Conservation (phyloP, 2,888 invertebrate genomes). For the Caradrina clavipalpis region DNA sequence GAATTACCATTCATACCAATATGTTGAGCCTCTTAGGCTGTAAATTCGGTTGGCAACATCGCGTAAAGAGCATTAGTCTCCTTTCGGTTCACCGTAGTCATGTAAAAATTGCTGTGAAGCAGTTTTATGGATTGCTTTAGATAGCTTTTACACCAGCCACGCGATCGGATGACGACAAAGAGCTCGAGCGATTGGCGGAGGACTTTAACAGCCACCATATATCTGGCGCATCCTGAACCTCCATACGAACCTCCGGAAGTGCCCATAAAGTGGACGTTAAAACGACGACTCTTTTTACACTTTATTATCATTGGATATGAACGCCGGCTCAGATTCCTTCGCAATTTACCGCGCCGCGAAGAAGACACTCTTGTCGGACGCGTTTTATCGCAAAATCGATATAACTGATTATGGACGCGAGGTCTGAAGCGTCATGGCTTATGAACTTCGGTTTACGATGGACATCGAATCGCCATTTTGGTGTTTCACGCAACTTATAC, state of each 20-base stretch:
- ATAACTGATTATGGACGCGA: constrained; percentile 83
- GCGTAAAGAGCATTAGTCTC: constrained; percentile 40
- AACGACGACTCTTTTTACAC: constrained; percentile 90
- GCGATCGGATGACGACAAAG: constrained; percentile 74
- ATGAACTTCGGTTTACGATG: constrained; percentile 85
- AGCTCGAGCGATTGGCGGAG: constrained; percentile 77
- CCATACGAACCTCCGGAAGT: constrained; percentile 84
- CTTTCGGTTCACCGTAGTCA: constrained; percentile 50
- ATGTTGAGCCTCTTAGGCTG: constrained; percentile 37
- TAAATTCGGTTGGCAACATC: constrained; percentile 43
- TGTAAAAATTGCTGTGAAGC: constrained; percentile 62
- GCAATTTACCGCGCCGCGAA: constrained; percentile 83
- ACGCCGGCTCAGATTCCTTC: constrained; percentile 88
- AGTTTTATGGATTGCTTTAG: constrained; percentile 67
- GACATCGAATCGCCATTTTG: constrained; percentile 76
- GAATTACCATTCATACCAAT: constrained; percentile 43
- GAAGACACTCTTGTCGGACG: constrained; percentile 82
- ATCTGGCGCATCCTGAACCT: constrained; percentile 85
- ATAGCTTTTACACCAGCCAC: constrained; percentile 65
- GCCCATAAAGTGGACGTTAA: constrained; percentile 90
- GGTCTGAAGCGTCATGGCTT: constrained; percentile 82
- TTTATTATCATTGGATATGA: constrained; percentile 91
- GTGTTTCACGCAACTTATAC: constrained; percentile 66
- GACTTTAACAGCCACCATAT: constrained; percentile 83
- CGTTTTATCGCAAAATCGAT: constrained; percentile 88